Evolutionary conservation across 2,113 vertebrate genomes (phyloP), one percentile per base, ranked within the genome.

Genomic region (Hassar affinis): DNA sequence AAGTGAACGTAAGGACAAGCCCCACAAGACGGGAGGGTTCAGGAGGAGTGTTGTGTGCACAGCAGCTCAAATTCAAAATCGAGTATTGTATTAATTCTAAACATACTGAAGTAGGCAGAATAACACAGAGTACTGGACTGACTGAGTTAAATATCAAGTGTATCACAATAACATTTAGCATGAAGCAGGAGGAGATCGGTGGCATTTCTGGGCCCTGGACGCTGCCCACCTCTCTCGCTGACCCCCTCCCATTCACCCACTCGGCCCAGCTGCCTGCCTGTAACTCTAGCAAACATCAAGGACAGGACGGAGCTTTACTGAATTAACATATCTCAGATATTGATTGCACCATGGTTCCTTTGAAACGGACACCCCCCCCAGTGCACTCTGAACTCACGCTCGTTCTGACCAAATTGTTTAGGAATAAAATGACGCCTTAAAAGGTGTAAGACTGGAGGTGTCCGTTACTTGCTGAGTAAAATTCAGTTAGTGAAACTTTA

Each of bases 211-310:
- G 66, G 78, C 25, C 69, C 74, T 47, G 57, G 54, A 81, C n/a
- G 25, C 64, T 62, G 52, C 80, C 71, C 61, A 91, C 91, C 89
- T 15, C 89, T 90, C 92, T 90, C 64, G 47, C 78, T 54, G 57
- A 93, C 91, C 90, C 85, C 88, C 87, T 89, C 92, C 15, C 91
- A 92, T 64, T 30, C 14, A 78, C 82, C 27, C 77, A 1, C 68
- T 49, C n/a, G 87, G 90, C 93, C 94, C 95, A 95, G 94, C 95
- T 95, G 95, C 93, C 93, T 79, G 91, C 91, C 88, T 90, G 94
- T 95, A 95, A 95, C 94, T 93, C 91, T 95, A 95, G 93, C 92
- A 94, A 94, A 94, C 93, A 95, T 95, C 93, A 95, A 95, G 94
- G 93, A 92, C 91, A 91, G 93, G 91, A 92, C 89, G 87, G 91